These are phyloP conservation scores for Hemaris fuciformis DNA, from an alignment of 2,888 invertebrate species.

Conservation along the genomic window DNA sequence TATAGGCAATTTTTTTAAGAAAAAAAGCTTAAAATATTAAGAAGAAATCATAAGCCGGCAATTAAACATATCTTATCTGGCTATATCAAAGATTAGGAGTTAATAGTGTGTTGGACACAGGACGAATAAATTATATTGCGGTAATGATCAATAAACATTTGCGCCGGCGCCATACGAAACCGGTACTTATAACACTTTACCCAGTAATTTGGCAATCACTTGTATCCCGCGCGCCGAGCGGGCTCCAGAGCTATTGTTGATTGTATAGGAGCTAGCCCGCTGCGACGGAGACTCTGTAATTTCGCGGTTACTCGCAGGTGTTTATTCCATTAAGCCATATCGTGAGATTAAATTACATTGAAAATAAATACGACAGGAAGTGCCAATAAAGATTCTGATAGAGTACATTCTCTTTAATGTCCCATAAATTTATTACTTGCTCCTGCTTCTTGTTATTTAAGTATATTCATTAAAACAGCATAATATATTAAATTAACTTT, in stretches of 20 bases:
- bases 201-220: conserved; percentile 76
- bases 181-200: conserved; percentile 68
- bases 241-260: conserved; percentile 54
- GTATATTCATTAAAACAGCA: background rate
- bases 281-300: conserved; percentile 66
- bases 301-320: conserved; percentile 73
- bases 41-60: no score
- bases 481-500: background rate
- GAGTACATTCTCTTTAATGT: background rate
- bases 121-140: conserved; percentile 14
- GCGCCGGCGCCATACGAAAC: conserved; percentile 43
- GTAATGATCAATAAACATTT: conserved; percentile 51
- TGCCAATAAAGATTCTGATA: conserved; percentile 33
- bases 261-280: conserved; percentile 49
- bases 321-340: conserved; percentile 54
- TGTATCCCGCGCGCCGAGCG: conserved; percentile 37
- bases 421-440: background rate
- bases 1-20: no score
- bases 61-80: background rate
- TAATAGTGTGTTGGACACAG: background rate
- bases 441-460: background rate
- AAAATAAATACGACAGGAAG: conserved; percentile 38
- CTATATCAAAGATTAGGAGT: background rate
- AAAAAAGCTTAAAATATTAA: no score
- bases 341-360: conserved; percentile 42